Conservation (phyloP, 2,797 vertebrate species). For the Siniperca undulata region DNA sequence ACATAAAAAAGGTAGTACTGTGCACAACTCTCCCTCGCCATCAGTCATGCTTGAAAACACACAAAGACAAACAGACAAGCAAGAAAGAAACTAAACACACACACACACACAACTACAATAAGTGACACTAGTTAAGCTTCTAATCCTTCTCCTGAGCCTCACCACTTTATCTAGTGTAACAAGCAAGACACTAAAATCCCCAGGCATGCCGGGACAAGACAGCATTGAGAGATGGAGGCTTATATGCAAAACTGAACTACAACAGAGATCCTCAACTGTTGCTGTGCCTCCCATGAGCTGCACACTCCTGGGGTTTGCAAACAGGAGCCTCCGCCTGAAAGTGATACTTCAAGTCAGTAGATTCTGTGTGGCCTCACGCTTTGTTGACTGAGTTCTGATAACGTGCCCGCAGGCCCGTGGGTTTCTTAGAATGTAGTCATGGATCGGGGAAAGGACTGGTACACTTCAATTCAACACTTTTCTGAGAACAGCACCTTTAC, state of each 20-base stretch:
- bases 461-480: slow-evolving; percentile 23
- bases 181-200: slow-evolving; percentile 53
- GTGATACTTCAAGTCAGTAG: slow-evolving; percentile 33
- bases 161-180: slow-evolving; percentile 50
- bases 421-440: slow-evolving; percentile 55
- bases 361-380: slow-evolving; percentile 44
- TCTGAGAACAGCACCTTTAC: slow-evolving; percentile 40
- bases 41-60: slow-evolving; percentile 46
- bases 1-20: slow-evolving; percentile 48
- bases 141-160: slow-evolving; percentile 30
- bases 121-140: slow-evolving; percentile 34
- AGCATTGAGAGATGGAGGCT: slow-evolving; percentile 16
- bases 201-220: slow-evolving; percentile 66
- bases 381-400: slow-evolving; percentile 59
- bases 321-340: slow-evolving; percentile 47
- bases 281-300: slow-evolving; percentile 37
- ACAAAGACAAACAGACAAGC: slow-evolving; percentile 39
- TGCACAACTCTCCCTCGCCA: slow-evolving; percentile 16
- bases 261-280: slow-evolving; percentile 35
- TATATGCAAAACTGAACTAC: slow-evolving; percentile 52
- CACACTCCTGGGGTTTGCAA: slow-evolving; percentile 55
- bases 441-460: slow-evolving; percentile 17
- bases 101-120: slow-evolving; percentile 26
- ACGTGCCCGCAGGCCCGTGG: neutral
- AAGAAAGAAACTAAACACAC: slow-evolving; percentile 24